Base-by-base conservation (phyloP, 2,888 invertebrate genomes). In the Drosophila infuscata region DNA sequence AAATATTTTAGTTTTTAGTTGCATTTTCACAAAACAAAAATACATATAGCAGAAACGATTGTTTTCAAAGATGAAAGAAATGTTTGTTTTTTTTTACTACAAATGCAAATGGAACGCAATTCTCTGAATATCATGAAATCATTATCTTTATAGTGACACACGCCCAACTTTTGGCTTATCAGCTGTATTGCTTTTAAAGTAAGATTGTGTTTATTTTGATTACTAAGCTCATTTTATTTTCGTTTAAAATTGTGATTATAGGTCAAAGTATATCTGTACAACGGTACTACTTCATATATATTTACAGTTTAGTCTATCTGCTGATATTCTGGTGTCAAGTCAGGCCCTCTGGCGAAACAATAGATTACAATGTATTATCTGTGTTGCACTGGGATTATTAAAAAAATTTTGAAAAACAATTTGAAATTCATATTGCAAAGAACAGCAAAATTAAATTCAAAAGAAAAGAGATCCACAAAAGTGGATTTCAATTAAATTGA, bases 1-100 rank as follows among this genome's bases (percentile, higher is more conserved):
- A 33, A 63, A 33, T 80, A 80, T 64, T 72, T 54, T 56, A 87
- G 69, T 70, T 71, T 63, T 63, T 72, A 74, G 46, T 57, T 70
- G 72, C 68, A 74, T 81, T 75, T 46, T 67, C 3, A n/a, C 33
- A 70, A 52, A 71, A 61, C 33, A 64, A 65, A 7, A 8, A 36
- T 15, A 38, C 3, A 25, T 25, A 78, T 57, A 61, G 29, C 58
- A 65, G 52, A 56, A 30, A 36, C 12, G 12, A 38, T 9, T 36
- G n/a, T 52, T 43, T 43, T 43, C 17, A 36, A 29, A 17, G 12
- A 54, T 54, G 51, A 70, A 76, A 35, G 3, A 60, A 73, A 59
- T 54, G 54, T 56, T 59, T 2, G 2, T 1, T 43, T 20, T 5
- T 32, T 12, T 69, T 49, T 38, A 53, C 59, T n/a, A 33, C 43